Conservation (phyloP, 2,797 vertebrate genomes). For the Cyclopterus lumpus region DNA sequence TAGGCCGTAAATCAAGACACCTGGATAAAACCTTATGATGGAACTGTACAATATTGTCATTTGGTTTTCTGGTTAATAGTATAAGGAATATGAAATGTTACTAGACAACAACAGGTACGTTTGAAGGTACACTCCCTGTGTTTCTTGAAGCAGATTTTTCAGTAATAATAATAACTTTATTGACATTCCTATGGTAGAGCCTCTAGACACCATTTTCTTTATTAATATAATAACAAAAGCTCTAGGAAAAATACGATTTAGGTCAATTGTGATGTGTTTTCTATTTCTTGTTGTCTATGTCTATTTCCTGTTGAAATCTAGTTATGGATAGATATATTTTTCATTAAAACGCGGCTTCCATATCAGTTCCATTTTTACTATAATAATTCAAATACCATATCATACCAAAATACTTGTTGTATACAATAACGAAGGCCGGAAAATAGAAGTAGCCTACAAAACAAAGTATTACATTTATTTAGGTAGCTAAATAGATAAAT, state of each 20-base stretch:
- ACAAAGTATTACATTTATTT: no score
- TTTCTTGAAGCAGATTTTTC: not conserved
- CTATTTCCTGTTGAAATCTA: not conserved
- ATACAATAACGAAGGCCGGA: not conserved
- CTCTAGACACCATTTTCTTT: not conserved
- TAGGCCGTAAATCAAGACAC: constrained; percentile 33
- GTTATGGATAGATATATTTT: not conserved
- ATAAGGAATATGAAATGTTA: not conserved
- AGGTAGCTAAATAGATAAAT: no score
- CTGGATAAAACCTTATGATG: constrained; percentile 6
- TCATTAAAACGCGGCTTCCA: not conserved
- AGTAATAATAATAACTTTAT: not conserved
- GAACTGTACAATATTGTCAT: not conserved
- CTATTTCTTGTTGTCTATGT: no score
- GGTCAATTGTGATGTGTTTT: no score
- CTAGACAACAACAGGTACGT: not conserved
- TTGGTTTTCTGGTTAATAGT: not conserved
- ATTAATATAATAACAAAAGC: no score
- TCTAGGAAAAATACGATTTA: no score
- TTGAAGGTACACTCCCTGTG: not conserved
- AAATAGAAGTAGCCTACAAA: not conserved
- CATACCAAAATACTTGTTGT: not conserved
- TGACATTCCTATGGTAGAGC: not conserved
- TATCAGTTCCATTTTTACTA: not conserved
- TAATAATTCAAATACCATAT: not conserved